Evolutionary conservation across 2,797 vertebrate species (phyloP), one percentile per base, ranked within the genome.

Genomic region (Mareca penelope): DNA sequence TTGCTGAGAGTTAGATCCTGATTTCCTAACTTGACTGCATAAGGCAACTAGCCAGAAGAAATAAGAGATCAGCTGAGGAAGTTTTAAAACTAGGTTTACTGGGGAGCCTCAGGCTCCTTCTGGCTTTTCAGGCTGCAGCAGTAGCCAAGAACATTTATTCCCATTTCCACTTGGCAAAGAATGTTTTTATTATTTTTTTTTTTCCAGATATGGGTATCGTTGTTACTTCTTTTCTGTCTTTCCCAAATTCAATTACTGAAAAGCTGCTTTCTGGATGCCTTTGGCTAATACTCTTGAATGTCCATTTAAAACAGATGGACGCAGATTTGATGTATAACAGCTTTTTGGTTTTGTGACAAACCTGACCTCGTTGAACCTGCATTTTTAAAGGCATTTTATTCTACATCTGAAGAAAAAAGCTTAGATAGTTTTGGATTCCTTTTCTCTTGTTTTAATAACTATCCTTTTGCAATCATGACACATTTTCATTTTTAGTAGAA

Each of bases 111-210:
- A 67, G 87, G 92, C 77, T 94, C 59, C 33, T 93, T 94, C 79
- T 93, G 55, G 59, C 60, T 94, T 91, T 88, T 76, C 35, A 86
- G 59, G 46, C 80, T 89, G 72, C 68, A 89, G 46, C 39, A 67
- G 76, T 85, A 89, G 70, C 89, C 79, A 92, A 88, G 69, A 91
- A 94, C 63, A 81, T 89, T 88, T 93, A 93, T 93, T 90, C 64
- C 61, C 28, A 80, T 94, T 96, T 90, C 56, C 42, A 80, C 40
- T 88, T 95, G 92, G 78, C 90, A 85, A 63, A 81, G 42, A 68
- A 46, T 19, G 6, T 4, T 14, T 16, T 18, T 15, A 31, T 55
- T 17, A 2, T 8, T 24, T 26, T 40, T 23, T 40, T 50, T 40
- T 50, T 59, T 78, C 85, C 28, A 67, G 39, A 35, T 65, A 19